Base-by-base conservation (phyloP, 2,113 vertebrate genomes). In the Delphinapterus leucas region DNA sequence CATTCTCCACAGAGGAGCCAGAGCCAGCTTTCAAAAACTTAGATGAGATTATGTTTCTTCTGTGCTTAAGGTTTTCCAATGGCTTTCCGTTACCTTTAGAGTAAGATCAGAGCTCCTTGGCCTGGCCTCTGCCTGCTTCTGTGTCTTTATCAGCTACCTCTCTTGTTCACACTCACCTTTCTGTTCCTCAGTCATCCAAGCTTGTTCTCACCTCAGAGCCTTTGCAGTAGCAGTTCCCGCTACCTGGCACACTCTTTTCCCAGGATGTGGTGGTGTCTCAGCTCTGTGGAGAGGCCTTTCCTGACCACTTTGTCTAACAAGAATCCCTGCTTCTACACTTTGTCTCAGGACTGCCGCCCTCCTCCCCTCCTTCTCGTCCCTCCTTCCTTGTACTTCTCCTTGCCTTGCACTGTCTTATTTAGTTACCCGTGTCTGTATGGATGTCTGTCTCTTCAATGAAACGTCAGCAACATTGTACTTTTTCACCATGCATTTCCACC, bases 401-500 rank as follows among this genome's bases (percentile, higher is more conserved):
- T 55, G 10, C 31, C 21, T n/a, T 26, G 14, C 10, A 0, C 38
- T 83, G 49, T 23, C 25, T 77, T 38, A 18, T 11, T 31, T 26
- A 41, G 93, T 55, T 58, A 17, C 25, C 38, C 10, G 0, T 20
- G 20, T 44, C 25, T n/a, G 0, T 38, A 0, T n/a, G 55, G 9
- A 18, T 44, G 1, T 65, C 65, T 49, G 38, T 71, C 60, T 71
- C 36, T 23, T 67, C 36, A 28, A 9, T 44, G 71, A 65, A 23
- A 8, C 2, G 8, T 13, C 26, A 38, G 70, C 33, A 3, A 63
- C 2, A 36, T 36, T 36, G 36, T 36, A 36, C 23, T 49, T 88
- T 21, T 83, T 44, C 6, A 20, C 21, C 0, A 0, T 23, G 60
- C 5, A 5, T 65, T 49, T 31, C 80, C 21, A 1, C 20, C 4